phyloP scores from a whole-genome alignment of 2,888 invertebrate genomes.

The Leucophora obtusa region DNA sequence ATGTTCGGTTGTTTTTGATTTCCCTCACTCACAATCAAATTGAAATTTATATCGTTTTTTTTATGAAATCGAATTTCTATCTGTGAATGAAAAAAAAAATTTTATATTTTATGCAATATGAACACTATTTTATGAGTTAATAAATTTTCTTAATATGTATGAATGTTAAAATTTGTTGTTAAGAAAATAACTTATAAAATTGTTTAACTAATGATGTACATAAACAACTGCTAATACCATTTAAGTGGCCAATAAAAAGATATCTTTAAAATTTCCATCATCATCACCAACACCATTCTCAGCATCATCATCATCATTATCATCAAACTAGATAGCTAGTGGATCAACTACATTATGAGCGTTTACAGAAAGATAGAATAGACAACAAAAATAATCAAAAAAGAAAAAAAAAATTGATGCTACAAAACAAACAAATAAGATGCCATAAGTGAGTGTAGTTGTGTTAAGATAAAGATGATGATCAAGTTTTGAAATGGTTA shows the following conservation, averaged over 20 bases:
- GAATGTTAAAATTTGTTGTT: neutral
- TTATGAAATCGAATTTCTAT: neutral
- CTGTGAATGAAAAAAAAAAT: slow-evolving; percentile 7
- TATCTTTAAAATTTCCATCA: slow-evolving; percentile 61
- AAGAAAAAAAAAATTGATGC: neutral
- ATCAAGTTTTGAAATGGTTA: slow-evolving; percentile 21
- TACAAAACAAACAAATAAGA: neutral
- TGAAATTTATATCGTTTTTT: no score
- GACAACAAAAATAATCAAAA: neutral
- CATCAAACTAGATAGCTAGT: neutral
- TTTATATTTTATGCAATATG: neutral
- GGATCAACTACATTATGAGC: neutral
- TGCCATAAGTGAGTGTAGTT: neutral
- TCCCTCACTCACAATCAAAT: no score
- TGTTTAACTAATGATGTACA: slow-evolving; percentile 57
- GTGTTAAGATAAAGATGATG: slow-evolving; percentile 3
- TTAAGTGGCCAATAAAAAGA: slow-evolving; percentile 61
- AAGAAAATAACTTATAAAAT: slow-evolving; percentile 36
- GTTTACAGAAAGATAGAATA: neutral
- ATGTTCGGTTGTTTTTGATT: no score
- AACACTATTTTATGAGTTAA: slow-evolving; percentile 8
- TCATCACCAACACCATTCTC: slow-evolving; percentile 30
- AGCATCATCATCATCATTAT: neutral
- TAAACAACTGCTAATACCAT: slow-evolving; percentile 60
- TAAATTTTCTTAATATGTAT: slow-evolving; percentile 12